Conservation (phyloP, 2,113 vertebrate genomes). For the Microcebus ravelobensis region DNA sequence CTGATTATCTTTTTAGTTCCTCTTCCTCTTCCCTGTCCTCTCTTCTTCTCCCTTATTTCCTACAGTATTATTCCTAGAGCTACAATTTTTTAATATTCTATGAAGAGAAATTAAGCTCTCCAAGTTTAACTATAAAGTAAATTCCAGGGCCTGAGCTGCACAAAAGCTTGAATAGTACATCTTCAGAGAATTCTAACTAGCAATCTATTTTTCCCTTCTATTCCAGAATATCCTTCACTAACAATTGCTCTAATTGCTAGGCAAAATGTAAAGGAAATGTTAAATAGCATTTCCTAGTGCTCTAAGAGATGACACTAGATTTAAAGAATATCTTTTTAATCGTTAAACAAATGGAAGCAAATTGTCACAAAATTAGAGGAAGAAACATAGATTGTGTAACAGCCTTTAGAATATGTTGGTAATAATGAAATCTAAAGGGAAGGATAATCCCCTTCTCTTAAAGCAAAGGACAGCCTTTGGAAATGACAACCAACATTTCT, state of each 20-base stretch:
- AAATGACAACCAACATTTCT: not conserved
- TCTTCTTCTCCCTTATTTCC: not conserved
- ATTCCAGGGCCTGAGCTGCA: not conserved
- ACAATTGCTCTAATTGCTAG: not conserved
- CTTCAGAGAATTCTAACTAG: not conserved
- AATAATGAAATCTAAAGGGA: not conserved
- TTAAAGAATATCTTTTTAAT: not conserved
- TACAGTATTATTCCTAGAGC: not conserved
- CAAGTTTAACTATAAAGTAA: not conserved
- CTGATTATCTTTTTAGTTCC: not conserved
- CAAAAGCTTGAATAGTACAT: not conserved
- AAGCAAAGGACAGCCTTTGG: not conserved
- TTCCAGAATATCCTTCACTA: not conserved
- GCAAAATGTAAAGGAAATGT: not conserved
- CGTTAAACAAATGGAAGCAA: not conserved
- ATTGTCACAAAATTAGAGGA: not conserved
- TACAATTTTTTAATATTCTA: not conserved
- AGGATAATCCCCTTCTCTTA: not conserved
- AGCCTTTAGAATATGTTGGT: not conserved
- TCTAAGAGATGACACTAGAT: not conserved
- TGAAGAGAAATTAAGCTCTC: not conserved
- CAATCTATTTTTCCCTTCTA: not conserved
- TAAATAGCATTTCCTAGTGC: not conserved
- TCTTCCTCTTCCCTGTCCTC: not conserved
- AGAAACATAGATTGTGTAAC: not conserved